phyloP scores from a whole-genome alignment of 2,797 vertebrate genomes.

The Lepilemur ruficaudatus region DNA sequence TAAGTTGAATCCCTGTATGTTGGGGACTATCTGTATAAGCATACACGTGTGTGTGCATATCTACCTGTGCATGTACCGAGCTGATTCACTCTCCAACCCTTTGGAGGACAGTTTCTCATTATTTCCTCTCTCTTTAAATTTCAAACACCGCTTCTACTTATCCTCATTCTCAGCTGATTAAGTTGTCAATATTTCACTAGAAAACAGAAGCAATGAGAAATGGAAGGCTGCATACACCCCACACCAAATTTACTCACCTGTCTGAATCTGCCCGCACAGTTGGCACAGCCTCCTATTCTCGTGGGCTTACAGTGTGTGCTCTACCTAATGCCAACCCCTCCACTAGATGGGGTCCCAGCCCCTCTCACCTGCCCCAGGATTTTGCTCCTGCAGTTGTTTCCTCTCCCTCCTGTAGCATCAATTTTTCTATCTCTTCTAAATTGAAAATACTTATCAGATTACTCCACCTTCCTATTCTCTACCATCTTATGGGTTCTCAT shows the following conservation, averaged over 20 bases:
- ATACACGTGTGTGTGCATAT: not conserved
- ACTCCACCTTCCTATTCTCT: not conserved
- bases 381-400: not conserved
- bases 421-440: not conserved
- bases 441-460: not conserved
- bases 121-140: not conserved
- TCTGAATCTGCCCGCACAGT: not conserved
- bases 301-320: not conserved
- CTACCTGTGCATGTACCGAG: not conserved
- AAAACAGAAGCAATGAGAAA: not conserved
- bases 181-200: not conserved
- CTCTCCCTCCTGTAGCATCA: not conserved
- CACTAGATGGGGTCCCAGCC: not conserved
- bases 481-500: not conserved
- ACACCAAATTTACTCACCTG: not conserved
- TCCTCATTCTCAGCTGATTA: not conserved
- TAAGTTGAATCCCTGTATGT: not conserved
- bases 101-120: not conserved
- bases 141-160: not conserved
- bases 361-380: not conserved
- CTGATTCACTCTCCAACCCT: not conserved
- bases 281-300: not conserved
- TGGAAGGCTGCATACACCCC: not conserved
- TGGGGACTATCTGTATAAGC: not conserved
- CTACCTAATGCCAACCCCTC: not conserved